Evolutionary conservation across 2,797 vertebrate genomes (phyloP).

Genomic region (Acipenser ruthenus): DNA sequence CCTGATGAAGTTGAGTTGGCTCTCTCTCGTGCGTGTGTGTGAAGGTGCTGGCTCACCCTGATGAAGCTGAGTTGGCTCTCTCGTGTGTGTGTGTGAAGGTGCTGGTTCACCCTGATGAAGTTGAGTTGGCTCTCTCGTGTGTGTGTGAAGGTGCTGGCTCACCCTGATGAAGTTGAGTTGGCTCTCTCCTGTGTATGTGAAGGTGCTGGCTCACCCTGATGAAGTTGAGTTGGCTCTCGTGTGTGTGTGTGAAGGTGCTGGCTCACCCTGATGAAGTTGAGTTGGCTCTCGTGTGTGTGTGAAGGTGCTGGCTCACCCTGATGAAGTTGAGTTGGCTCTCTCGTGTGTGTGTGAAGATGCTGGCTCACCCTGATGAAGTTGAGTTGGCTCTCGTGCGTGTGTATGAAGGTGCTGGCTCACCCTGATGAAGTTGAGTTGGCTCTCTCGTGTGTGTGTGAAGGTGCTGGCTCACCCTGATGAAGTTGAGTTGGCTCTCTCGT

Average conservation of each 20-base stretch:
- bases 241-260: too few species aligned
- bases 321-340: conserved; percentile 69
- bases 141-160: neutral
- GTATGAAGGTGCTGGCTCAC: conserved; percentile 34
- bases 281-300: conserved; percentile 56
- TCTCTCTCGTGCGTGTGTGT: too few species aligned
- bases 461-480: conserved; percentile 54
- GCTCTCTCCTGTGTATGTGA: conserved; percentile 47
- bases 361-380: conserved; percentile 63
- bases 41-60: conserved; percentile 37
- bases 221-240: conserved; percentile 66
- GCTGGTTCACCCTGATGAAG: conserved; percentile 59
- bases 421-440: conserved; percentile 64
- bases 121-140: conserved; percentile 62
- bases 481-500: conserved; percentile 64
- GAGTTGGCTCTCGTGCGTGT: conserved; percentile 59
- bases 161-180: conserved; percentile 71
- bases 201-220: conserved; percentile 48
- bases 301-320: conserved; percentile 37
- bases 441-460: conserved; percentile 45
- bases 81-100: too few species aligned
- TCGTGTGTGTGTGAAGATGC: too few species aligned
- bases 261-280: conserved; percentile 66
- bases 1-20: conserved; percentile 64
- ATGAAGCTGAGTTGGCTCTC: conserved; percentile 69